phyloP scores from a whole-genome alignment of 2,797 vertebrate species.

The Poecile montanus region DNA sequence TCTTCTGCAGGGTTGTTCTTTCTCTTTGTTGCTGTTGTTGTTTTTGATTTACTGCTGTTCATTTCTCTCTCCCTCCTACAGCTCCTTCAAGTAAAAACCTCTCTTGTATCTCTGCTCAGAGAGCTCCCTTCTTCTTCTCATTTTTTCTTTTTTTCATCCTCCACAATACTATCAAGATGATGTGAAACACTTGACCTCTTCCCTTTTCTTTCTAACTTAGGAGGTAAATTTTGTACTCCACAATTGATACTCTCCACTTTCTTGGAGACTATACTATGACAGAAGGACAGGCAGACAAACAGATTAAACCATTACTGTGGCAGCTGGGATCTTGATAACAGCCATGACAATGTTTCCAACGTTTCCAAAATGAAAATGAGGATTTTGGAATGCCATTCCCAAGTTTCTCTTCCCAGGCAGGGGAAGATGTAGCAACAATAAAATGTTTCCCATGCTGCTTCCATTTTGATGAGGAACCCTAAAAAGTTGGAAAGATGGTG shows the following conservation, averaged over 20 bases:
- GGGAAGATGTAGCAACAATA: neutral
- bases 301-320: neutral
- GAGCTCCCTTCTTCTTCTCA: neutral
- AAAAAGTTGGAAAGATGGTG: neutral
- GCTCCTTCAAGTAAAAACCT: neutral
- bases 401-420: neutral
- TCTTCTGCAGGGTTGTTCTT: neutral
- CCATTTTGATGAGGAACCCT: neutral
- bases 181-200: neutral
- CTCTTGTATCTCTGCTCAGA: neutral
- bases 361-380: neutral
- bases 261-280: neutral
- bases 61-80: neutral
- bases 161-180: neutral
- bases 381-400: neutral
- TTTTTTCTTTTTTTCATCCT: neutral
- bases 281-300: neutral
- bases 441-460: neutral
- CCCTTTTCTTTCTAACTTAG: neutral
- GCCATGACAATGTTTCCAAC: neutral
- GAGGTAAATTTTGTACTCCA: neutral
- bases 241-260: neutral
- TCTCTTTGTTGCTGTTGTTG: neutral
- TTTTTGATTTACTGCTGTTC: conserved; percentile 6
- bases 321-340: neutral